Base-by-base conservation (phyloP, 1,140 invertebrate genomes). In the Lasioglossum baleicum region DNA sequence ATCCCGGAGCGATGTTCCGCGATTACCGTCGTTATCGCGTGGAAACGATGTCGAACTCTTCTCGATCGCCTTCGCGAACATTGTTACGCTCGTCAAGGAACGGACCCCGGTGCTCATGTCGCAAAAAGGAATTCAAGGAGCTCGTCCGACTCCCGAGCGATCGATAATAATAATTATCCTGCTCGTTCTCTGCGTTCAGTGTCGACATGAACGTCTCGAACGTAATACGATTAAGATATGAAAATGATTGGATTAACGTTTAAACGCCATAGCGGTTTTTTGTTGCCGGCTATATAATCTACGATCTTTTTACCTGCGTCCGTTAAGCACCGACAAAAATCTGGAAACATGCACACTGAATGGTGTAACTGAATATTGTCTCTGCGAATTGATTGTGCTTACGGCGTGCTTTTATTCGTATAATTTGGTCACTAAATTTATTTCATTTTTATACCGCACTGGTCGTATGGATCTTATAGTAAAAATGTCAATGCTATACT, bases 21-120 rank as follows among this genome's bases (percentile, higher is more conserved):
- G 73, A 68, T 80, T 82, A 78, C 65, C 80, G 75, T 83, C 67
- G 81, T 85, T 82, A 73, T 81, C 72, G 76, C 53, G 78, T 77
- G 61, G 69, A 61, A 76, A 66, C 70, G 58, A 53, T 22, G 53
- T 66, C 48, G 60, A 75, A 51, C 20, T 51, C 51, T 17, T 48
- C 11, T 40, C 68, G 4, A 35, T 31, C 58, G 53, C 61, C 40
- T 74, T 68, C 51, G 44, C 5, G 44, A 80, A n/a, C 61, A 31
- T 84, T 40, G 42, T 67, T 72, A 26, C 7, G 40, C 73, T 48
- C 58, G 53, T 51, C 40, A 61, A 15, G 22, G 42, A 48, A 17
- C n/a, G 13, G 6, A 51, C 13, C 13, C 13, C 7, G 7, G 31
- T 15, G 60, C 22, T 7, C 7, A 11, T 35, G 31, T 48, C 8